Percentiles rank a stretch among this genome's conserved stretches.
Conservation (phyloP, 2,888 invertebrate species). For the Lomographa bimaculata region DNA sequence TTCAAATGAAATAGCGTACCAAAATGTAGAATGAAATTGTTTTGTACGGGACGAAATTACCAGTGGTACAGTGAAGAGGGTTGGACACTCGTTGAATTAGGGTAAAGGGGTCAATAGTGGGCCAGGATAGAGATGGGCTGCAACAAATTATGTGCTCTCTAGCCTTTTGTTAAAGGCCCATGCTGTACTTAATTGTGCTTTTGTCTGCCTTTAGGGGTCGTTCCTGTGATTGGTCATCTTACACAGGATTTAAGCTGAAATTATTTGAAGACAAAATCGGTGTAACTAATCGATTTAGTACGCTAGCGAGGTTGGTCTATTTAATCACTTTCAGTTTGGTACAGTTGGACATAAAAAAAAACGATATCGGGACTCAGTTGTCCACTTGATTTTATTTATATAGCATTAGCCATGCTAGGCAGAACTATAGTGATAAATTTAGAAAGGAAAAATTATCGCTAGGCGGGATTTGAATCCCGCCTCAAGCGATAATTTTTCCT, state of each 20-base stretch:
- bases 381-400: too few relatives aligned
- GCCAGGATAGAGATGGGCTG: conserved; percentile 78
- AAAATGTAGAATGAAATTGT: conserved; percentile 34
- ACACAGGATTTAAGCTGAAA: conserved; percentile 53
- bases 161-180: conserved; percentile 76
- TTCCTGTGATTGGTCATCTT: conserved; percentile 62
- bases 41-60: conserved; percentile 33
- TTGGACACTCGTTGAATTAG: conserved; percentile 66
- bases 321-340: too few relatives aligned
- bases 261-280: conserved; percentile 43
- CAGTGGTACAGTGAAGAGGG: conserved; percentile 46
- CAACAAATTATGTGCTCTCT: conserved; percentile 79
- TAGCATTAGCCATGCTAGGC: too few relatives aligned
- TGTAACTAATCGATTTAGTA: conserved; percentile 1
- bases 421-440: too few relatives aligned
- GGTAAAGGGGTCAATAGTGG: conserved; percentile 81
- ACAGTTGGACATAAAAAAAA: too few relatives aligned
- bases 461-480: too few relatives aligned
- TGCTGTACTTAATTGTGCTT: conserved; percentile 81
- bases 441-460: too few relatives aligned
- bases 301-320: too few relatives aligned
- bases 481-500: too few relatives aligned
- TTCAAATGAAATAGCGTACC: conserved; percentile 11
- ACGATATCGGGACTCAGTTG: too few relatives aligned
- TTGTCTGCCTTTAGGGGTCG: conserved; percentile 66